Conservation (phyloP, 1,140 invertebrate genomes). For the Ips typographus region DNA sequence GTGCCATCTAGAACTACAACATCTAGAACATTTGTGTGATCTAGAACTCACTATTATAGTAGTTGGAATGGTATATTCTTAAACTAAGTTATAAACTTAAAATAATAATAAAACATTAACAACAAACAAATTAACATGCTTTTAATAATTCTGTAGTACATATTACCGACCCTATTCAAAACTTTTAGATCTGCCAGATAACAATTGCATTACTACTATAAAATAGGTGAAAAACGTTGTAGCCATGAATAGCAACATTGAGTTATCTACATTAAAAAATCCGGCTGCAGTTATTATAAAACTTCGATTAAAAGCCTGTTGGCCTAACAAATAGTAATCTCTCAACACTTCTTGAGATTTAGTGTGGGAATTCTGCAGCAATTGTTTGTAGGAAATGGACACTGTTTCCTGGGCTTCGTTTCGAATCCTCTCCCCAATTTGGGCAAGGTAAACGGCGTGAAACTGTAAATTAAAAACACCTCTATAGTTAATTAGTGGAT, state of each 20-base stretch:
- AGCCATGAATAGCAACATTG: slow-evolving; percentile 31
- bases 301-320: slow-evolving; percentile 10
- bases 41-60: too few species aligned
- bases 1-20: too few species aligned
- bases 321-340: slow-evolving; percentile 10
- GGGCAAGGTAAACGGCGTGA: slow-evolving; percentile 19
- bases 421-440: slow-evolving; percentile 16
- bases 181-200: slow-evolving; percentile 1
- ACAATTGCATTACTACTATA: slow-evolving; percentile 28
- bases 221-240: slow-evolving; percentile 28
- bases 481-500: too few species aligned
- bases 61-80: too few species aligned
- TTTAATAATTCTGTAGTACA: too few species aligned
- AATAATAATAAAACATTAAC: too few species aligned
- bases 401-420: slow-evolving; percentile 17
- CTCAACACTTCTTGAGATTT: not conserved
- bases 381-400: slow-evolving; percentile 22
- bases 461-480: slow-evolving; percentile 13
- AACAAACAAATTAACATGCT: too few species aligned
- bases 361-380: not conserved
- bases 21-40: too few species aligned
- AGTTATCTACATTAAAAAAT: slow-evolving; percentile 27
- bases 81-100: too few species aligned
- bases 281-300: slow-evolving; percentile 17
- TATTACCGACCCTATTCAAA: too few species aligned